These are phyloP conservation scores for Lasius fuliginosus DNA, from an alignment of 2,888 invertebrate genomes.

Conservation along the genomic window DNA sequence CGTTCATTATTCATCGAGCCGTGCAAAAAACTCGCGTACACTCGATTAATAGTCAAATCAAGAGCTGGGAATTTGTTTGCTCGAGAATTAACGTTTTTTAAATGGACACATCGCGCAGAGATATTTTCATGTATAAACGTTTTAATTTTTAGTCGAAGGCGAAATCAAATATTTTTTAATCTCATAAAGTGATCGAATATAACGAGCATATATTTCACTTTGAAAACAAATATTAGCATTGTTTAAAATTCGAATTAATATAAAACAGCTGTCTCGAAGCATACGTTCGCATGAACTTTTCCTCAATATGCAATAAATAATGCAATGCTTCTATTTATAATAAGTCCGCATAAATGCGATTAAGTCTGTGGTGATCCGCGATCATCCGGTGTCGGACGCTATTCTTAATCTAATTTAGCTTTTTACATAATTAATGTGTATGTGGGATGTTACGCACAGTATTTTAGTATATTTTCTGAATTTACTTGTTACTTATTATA, in stretches of 20 bases:
- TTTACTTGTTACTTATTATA: background rate
- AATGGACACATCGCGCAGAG: background rate
- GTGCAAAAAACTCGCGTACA: conserved; percentile 9
- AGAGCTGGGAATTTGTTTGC: conserved; percentile 32
- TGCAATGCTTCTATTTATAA: conserved; percentile 25
- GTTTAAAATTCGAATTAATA: conserved; percentile 4
- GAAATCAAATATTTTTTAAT: background rate
- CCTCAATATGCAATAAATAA: background rate
- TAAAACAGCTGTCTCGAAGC: background rate
- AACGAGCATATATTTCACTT: background rate
- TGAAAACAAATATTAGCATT: background rate
- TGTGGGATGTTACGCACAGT: background rate
- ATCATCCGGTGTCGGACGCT: conserved; percentile 20
- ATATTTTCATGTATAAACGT: conserved; percentile 6
- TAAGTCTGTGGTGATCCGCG: conserved; percentile 31
- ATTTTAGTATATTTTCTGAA: conserved; percentile 10
- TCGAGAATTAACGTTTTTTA: conserved; percentile 34
- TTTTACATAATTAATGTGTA: background rate
- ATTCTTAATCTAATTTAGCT: conserved; percentile 34
- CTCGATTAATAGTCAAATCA: conserved; percentile 41
- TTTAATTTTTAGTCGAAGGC: background rate
- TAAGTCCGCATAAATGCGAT: conserved; percentile 31
- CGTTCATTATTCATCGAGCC: conserved; percentile 47
- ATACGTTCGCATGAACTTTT: background rate
- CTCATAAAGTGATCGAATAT: too few species aligned